A percentile compares a stretch with the other conserved stretches of the same genome.
Evolutionary conservation across 2,888 invertebrate species (phyloP).

Genomic region (Phyto melanocephala): DNA sequence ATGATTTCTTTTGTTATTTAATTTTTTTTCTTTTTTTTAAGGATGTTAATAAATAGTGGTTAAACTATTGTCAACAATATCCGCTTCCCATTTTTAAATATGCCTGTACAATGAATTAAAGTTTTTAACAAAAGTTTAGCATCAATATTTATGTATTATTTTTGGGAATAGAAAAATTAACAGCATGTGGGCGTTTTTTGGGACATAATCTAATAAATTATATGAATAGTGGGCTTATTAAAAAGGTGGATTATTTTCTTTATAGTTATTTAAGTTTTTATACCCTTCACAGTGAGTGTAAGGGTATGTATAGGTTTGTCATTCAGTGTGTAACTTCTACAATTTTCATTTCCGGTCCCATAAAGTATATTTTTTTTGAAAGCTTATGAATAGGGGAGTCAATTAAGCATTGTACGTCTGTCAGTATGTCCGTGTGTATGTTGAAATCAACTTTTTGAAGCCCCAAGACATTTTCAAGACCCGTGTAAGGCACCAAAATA

Average conservation of each 20-base stretch:
- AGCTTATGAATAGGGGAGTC: too few relatives aligned
- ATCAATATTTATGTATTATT: conserved; percentile 12
- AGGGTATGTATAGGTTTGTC: too few relatives aligned
- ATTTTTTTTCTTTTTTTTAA: not conserved
- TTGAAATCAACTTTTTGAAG: too few relatives aligned
- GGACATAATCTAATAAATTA: conserved; percentile 22
- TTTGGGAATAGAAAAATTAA: not conserved
- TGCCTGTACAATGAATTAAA: conserved; percentile 3
- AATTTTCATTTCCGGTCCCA: too few relatives aligned
- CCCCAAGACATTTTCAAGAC: too few relatives aligned
- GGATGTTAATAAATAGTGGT: not conserved
- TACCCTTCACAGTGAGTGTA: too few relatives aligned
- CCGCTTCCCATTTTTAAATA: conserved; percentile 12
- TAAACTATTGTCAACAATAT: conserved; percentile 52
- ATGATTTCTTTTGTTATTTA: conserved; percentile 42
- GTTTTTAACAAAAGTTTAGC: conserved; percentile 36
- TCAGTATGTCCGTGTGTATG: too few relatives aligned
- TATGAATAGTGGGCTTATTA: not conserved
- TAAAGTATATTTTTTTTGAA: too few relatives aligned
- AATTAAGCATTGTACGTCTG: too few relatives aligned
- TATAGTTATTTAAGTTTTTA: not conserved
- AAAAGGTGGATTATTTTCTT: not conserved
- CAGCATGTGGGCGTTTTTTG: conserved; percentile 47
- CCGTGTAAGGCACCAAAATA: too few relatives aligned
- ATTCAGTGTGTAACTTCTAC: too few relatives aligned